Evolutionary conservation across 1,140 invertebrate genomes (phyloP).

Genomic region (Drosophila sp.): DNA sequence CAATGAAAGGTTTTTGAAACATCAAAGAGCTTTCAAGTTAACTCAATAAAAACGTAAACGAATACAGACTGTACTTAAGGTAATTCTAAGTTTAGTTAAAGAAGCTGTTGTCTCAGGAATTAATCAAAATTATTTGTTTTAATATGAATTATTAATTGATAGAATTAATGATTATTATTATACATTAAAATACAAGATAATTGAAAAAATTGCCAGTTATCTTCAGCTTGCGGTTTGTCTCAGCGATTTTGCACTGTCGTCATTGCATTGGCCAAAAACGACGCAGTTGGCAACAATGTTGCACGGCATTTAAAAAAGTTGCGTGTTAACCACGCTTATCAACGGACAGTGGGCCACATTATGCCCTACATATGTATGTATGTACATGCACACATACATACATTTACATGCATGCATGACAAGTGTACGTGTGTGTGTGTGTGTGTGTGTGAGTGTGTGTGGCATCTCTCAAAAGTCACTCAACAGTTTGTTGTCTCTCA

Average conservation of each 20-base stretch:
- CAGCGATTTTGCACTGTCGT: neutral
- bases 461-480: slow-evolving; percentile 3
- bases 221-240: neutral
- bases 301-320: slow-evolving; percentile 25
- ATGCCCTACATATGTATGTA: slow-evolving; percentile 7
- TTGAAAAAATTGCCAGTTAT: neutral
- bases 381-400: neutral
- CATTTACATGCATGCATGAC: neutral
- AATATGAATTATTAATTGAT: no score
- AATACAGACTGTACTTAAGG: no score
- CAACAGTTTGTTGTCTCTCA: slow-evolving; percentile 18
- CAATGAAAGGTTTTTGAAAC: no score
- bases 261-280: slow-evolving; percentile 2
- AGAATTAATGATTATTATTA: no score
- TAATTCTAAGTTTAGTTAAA: no score
- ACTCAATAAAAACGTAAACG: no score
- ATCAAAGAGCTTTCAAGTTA: no score
- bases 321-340: slow-evolving; percentile 20
- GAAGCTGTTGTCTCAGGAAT: no score
- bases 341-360: slow-evolving; percentile 23
- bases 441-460: neutral
- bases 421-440: neutral
- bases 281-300: slow-evolving; percentile 44
- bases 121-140: no score
- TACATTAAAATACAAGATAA: no score